Percentiles rank a stretch among this genome's conserved stretches.
These are phyloP conservation scores for Tympanuchus pallidicinctus DNA, from an alignment of 2,113 vertebrate genomes.

Conservation along the genomic window DNA sequence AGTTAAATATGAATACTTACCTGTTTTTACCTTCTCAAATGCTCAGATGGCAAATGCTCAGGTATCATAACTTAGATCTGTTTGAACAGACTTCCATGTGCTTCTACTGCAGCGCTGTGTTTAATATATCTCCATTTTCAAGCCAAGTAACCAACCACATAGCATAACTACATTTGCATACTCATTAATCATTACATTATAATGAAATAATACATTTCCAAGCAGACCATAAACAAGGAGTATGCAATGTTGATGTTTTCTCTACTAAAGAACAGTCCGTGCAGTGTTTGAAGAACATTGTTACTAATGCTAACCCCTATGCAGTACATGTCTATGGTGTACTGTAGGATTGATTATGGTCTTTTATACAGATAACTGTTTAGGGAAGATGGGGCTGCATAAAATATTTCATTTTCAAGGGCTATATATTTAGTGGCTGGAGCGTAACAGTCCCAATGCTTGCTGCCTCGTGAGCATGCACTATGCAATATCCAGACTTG, in stretches of 20 bases:
- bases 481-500: neutral
- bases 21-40: neutral
- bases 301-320: neutral
- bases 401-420: neutral
- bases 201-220: neutral
- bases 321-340: neutral
- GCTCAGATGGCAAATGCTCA: neutral
- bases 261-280: neutral
- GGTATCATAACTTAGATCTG: neutral
- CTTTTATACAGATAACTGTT: neutral
- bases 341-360: accelerated
- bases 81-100: neutral
- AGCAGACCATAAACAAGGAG: neutral
- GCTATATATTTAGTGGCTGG: neutral
- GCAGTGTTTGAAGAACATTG: neutral
- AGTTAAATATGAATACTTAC: neutral
- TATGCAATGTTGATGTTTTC: neutral
- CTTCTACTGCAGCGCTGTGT: neutral
- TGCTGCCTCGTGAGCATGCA: neutral
- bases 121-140: neutral
- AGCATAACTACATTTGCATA: neutral
- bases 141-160: neutral
- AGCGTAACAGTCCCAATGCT: neutral
- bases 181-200: conserved; percentile 17
- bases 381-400: neutral